These are phyloP conservation scores for Microtus ochrogaster DNA, from an alignment of 2,113 vertebrate genomes.

Conservation along the genomic window DNA sequence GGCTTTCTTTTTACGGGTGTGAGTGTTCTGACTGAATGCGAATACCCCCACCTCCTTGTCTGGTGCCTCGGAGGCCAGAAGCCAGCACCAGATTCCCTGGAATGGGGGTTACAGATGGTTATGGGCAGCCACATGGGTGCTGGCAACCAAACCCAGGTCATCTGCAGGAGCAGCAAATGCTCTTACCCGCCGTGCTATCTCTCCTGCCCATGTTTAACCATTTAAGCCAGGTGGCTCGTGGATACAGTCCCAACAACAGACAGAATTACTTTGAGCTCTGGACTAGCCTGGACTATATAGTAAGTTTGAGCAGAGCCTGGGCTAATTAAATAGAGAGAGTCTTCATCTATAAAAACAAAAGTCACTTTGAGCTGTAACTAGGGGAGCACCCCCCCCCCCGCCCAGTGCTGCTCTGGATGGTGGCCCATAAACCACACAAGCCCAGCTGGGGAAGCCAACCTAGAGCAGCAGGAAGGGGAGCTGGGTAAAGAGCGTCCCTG, in stretches of 20 bases:
- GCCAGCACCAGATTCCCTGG: background rate
- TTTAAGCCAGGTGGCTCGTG: background rate
- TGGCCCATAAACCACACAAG: background rate
- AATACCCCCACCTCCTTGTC: background rate
- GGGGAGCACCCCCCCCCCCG: background rate
- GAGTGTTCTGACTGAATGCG: background rate
- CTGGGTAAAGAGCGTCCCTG: background rate
- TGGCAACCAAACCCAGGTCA: too few relatives aligned
- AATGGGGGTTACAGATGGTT: background rate
- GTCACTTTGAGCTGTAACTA: background rate
- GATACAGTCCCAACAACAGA: background rate
- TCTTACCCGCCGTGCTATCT: background rate
- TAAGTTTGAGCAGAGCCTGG: background rate
- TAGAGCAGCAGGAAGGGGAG: background rate
- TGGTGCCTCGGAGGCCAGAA: background rate
- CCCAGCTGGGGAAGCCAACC: background rate
- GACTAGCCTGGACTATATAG: background rate
- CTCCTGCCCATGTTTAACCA: background rate
- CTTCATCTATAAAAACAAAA: background rate
- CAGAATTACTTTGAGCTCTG: background rate
- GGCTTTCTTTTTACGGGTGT: too few relatives aligned
- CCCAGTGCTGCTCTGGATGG: background rate
- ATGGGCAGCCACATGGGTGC: background rate
- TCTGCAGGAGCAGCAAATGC: background rate
- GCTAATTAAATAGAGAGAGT: background rate